A percentile compares a stretch with the other conserved stretches of the same genome.
phyloP scores from a whole-genome alignment of 2,888 invertebrate species.

The Lysandra bellargus region DNA sequence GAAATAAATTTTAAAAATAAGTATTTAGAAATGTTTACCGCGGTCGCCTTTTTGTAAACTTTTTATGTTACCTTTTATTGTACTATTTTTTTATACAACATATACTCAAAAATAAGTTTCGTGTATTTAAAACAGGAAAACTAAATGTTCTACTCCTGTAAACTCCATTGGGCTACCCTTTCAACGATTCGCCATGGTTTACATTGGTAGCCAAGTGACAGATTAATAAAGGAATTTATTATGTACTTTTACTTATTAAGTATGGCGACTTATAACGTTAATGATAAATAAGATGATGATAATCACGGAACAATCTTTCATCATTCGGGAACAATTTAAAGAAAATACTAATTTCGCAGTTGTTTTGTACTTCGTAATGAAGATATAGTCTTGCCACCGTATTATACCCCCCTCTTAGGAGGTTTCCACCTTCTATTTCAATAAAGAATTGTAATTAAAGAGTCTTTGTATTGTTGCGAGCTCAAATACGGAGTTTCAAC shows the following conservation, averaged over 20 bases:
- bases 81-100: no score
- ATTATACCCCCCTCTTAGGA: not conserved
- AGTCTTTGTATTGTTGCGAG: not conserved
- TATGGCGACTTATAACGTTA: no score
- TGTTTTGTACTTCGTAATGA: conserved; percentile 1
- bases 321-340: not conserved
- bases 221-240: no score
- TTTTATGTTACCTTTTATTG: not conserved
- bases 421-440: not conserved
- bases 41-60: not conserved
- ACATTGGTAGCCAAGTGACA: no score
- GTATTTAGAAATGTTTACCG: not conserved
- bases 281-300: not conserved
- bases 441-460: not conserved
- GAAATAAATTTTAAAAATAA: not conserved
- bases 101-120: no score
- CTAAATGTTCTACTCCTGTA: no score
- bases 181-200: no score
- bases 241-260: no score
- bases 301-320: not conserved
- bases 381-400: not conserved
- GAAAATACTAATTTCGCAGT: not conserved
- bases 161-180: no score
- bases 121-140: no score
- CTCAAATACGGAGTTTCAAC: no score